Percentiles rank a stretch among this genome's conserved stretches.
phyloP scores from a whole-genome alignment of 1,140 invertebrate species.

The Panonychus citri region DNA sequence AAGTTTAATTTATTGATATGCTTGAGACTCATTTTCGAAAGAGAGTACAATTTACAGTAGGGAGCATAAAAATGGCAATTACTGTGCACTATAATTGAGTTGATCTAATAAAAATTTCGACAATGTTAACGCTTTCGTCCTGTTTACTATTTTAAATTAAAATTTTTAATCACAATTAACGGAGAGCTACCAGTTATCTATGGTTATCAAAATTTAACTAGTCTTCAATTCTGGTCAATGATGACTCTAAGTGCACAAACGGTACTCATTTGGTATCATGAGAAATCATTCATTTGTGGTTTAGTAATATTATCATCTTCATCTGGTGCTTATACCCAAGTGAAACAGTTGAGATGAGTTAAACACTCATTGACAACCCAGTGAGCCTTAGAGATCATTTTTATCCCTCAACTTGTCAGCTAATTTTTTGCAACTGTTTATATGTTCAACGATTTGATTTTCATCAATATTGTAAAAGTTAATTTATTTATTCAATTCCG shows the following conservation, averaged over 20 bases:
- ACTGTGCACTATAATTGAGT: constrained; percentile 14
- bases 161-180: constrained; percentile 65
- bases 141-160: constrained; percentile 64
- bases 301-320: constrained; percentile 74
- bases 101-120: constrained; percentile 40
- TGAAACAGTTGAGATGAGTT: constrained; percentile 66
- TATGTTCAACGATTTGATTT: too few relatives aligned
- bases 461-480: too few relatives aligned
- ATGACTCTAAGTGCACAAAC: constrained; percentile 82
- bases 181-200: constrained; percentile 50
- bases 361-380: not conserved
- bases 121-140: constrained; percentile 70
- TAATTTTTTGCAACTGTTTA: too few relatives aligned
- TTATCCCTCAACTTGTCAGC: too few relatives aligned
- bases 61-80: too few relatives aligned
- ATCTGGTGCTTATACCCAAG: constrained; percentile 74
- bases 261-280: constrained; percentile 64
- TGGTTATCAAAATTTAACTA: constrained; percentile 40
- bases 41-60: too few relatives aligned
- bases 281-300: constrained; percentile 73
- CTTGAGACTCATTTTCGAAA: too few relatives aligned
- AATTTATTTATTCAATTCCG: too few relatives aligned
- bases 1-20: too few relatives aligned
- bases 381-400: too few relatives aligned
- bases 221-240: constrained; percentile 47